Percentiles rank a stretch among this genome's conserved stretches.
Evolutionary conservation across 2,888 invertebrate species (phyloP).

Genomic region (Acrocyrtus sp.): DNA sequence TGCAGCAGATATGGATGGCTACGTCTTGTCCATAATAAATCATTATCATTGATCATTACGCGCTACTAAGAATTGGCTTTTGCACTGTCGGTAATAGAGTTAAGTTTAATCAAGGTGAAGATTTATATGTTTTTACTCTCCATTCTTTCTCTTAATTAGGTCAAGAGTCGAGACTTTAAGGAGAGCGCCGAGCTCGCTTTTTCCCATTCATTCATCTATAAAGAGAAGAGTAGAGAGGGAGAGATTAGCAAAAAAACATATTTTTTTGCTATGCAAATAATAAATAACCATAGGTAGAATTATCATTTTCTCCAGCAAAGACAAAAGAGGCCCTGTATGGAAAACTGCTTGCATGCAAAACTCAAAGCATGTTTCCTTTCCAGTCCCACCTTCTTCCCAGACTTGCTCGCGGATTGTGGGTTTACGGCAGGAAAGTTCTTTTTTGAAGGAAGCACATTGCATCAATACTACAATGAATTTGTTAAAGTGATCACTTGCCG

Average conservation of each 20-base stretch:
- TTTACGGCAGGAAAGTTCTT: background rate
- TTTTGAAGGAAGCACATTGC: background rate
- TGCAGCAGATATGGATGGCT: background rate
- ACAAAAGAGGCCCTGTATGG: background rate
- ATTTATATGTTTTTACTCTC: constrained; percentile 12
- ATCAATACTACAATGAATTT: background rate
- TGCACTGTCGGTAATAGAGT: too few species aligned
- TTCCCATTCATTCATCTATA: constrained; percentile 24
- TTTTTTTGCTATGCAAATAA: background rate
- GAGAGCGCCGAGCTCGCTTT: too few species aligned
- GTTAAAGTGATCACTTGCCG: background rate
- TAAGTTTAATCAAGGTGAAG: constrained; percentile 1
- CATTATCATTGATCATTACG: background rate
- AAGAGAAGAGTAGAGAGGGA: too few species aligned
- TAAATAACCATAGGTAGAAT: background rate
- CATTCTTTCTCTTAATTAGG: constrained; percentile 31
- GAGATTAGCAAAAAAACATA: too few species aligned
- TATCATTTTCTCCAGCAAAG: background rate
- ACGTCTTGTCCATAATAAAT: too few species aligned
- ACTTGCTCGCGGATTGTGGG: background rate
- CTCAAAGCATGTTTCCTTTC: background rate
- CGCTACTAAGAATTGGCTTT: background rate
- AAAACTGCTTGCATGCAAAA: constrained; percentile 14
- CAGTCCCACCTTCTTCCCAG: background rate
- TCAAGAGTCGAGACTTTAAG: constrained; percentile 36